Conservation (phyloP, 2,888 invertebrate species). For the Tridacna gigas region DNA sequence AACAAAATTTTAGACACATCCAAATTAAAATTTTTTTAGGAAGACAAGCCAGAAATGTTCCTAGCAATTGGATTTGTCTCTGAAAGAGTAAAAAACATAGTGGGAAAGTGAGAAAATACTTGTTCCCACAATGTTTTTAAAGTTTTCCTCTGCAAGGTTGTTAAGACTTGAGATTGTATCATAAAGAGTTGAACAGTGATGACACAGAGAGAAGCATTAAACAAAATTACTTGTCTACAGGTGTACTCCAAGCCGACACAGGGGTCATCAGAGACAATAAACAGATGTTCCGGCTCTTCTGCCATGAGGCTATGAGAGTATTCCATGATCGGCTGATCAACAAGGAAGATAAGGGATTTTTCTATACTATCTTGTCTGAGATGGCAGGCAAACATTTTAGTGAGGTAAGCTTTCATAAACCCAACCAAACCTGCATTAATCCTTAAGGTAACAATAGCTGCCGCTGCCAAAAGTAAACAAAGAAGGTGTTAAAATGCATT, state of each 20-base stretch:
- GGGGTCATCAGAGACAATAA: slow-evolving; percentile 82
- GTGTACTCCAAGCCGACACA: slow-evolving; percentile 92
- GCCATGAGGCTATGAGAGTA: slow-evolving; percentile 84
- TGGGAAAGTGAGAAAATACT: background rate
- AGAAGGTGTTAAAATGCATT: too few species aligned
- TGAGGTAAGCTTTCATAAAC: slow-evolving; percentile 75
- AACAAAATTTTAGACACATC: too few species aligned
- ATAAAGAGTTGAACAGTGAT: background rate
- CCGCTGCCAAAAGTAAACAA: too few species aligned
- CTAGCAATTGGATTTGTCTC: too few species aligned
- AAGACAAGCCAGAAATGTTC: too few species aligned
- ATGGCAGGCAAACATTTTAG: slow-evolving; percentile 84
- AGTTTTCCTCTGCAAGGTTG: background rate
- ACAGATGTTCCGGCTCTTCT: slow-evolving; percentile 84
- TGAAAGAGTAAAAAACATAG: background rate
- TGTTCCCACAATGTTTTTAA: background rate
- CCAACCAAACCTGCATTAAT: too few species aligned
- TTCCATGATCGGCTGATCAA: slow-evolving; percentile 85
- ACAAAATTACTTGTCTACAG: slow-evolving; percentile 66
- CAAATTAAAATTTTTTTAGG: too few species aligned
- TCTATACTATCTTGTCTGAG: slow-evolving; percentile 83
- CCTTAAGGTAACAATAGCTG: too few species aligned
- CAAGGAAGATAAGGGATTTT: slow-evolving; percentile 84
- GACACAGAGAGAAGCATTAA: background rate
- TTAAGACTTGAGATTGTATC: too few species aligned